Evolutionary conservation across 1,140 invertebrate species (phyloP), one percentile per base, ranked within the genome.

Genomic region (Rhyacophila brunnea): DNA sequence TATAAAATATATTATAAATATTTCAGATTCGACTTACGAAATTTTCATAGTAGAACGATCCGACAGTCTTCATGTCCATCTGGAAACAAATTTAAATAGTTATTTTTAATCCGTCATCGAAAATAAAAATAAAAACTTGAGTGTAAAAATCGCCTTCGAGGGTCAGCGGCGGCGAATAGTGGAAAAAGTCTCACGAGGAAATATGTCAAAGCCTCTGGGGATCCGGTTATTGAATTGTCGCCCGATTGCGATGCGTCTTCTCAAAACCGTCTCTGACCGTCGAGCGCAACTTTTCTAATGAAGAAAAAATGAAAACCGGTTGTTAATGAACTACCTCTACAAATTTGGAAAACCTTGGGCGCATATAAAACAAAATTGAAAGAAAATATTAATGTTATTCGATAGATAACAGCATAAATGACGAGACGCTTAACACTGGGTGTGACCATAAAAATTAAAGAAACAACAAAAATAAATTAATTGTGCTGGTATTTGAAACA

Each of bases 61-160:
- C 90, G 84, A 91, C 88, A 82, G 88, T 90, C 86, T 92, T 92
- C 87, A 91, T 90, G 83, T 92, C 89, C 90, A 92, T 91, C 89
- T 92, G 87, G 78, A 85, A 84, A 73, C 77, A 80, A 72, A 74
- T 72, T 58, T 32, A 5, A 35, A 23, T 17, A 54, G 13, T 32
- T n/a, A n/a, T 49, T 40, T 40, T 40, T 5, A 40, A 13, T 13
- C 15, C 3, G 38, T 40, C 38, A 40, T 28, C 9, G 23, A 28
- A 28, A 28, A 28, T 28, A 28, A 28, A 28, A 3, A 3, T 28
- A 5, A 28, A 28, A 28, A 28, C 23, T 28, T 9, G 23, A 28
- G 3, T 28, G 23, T 28, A 3, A 28, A n/a, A 28, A 9, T 28
- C 9, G 23, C 23, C 3, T 28, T 28, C 23, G 23, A 28, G 4